Conservation (phyloP, 2,888 invertebrate species). For the Hipparchia semele region DNA sequence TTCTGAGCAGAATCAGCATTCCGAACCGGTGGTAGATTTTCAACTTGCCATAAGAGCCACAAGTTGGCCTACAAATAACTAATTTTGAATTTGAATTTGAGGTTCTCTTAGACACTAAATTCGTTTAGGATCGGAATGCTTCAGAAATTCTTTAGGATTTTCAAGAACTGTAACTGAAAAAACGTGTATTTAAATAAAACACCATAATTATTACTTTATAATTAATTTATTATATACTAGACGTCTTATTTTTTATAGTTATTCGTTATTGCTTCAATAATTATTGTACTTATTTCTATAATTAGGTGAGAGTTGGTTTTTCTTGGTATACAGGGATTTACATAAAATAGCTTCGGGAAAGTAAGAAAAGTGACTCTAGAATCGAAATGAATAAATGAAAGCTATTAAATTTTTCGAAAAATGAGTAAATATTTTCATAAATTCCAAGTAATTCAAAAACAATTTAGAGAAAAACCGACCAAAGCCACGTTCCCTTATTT, state of each 20-base stretch:
- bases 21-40: too few species aligned
- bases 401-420: background rate
- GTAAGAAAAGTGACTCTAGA: constrained; percentile 1
- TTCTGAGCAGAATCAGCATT: too few species aligned
- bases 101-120: too few species aligned
- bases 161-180: background rate
- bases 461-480: background rate
- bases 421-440: too few species aligned
- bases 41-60: too few species aligned
- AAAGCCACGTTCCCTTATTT: background rate
- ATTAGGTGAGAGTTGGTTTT: constrained; percentile 41
- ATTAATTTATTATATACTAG: constrained; percentile 59
- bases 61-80: too few species aligned
- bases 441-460: too few species aligned
- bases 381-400: background rate
- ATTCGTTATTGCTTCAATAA: constrained; percentile 64
- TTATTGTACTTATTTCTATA: constrained; percentile 75
- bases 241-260: constrained; percentile 50
- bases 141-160: too few species aligned
- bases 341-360: constrained; percentile 1
- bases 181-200: constrained; percentile 45
- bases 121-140: too few species aligned
- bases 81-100: too few species aligned
- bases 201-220: constrained; percentile 56
- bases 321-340: constrained; percentile 20